phyloP scores from a whole-genome alignment of 2,113 vertebrate species.

The Indicator indicator region DNA sequence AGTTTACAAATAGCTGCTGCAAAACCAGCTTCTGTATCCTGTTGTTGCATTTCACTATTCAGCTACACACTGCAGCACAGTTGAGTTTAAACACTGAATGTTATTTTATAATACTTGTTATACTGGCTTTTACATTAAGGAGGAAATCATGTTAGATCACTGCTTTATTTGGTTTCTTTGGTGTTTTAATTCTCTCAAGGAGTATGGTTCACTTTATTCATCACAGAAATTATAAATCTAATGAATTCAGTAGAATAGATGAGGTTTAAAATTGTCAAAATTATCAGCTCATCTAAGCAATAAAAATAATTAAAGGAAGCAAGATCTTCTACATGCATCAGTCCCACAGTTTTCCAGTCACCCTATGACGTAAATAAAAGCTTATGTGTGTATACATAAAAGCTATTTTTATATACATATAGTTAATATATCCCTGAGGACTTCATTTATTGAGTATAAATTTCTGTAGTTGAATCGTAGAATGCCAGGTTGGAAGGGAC shows the following conservation, averaged over 20 bases:
- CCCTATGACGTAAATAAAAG: not conserved
- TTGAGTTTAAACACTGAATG: not conserved
- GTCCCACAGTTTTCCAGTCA: not conserved
- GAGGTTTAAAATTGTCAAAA: constrained; percentile 1
- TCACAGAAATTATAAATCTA: not conserved
- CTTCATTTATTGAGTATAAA: not conserved
- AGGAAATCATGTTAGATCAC: not conserved
- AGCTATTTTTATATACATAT: not conserved
- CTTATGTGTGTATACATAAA: not conserved
- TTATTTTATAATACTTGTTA: not conserved
- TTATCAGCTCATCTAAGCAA: not conserved
- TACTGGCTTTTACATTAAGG: not conserved
- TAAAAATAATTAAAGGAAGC: constrained; percentile 15
- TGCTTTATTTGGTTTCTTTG: not conserved
- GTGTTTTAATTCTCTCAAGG: not conserved
- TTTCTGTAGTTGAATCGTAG: not conserved
- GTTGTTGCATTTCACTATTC: not conserved
- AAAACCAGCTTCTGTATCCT: not conserved
- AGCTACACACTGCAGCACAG: not conserved
- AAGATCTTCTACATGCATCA: not conserved
- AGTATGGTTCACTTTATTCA: not conserved
- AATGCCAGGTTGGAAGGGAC: too few species aligned
- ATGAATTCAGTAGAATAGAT: constrained; percentile 5
- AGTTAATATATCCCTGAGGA: not conserved
- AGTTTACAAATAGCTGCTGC: constrained; percentile 4